Base-by-base conservation (phyloP, 2,888 invertebrate genomes). In the Lasius fuliginosus region DNA sequence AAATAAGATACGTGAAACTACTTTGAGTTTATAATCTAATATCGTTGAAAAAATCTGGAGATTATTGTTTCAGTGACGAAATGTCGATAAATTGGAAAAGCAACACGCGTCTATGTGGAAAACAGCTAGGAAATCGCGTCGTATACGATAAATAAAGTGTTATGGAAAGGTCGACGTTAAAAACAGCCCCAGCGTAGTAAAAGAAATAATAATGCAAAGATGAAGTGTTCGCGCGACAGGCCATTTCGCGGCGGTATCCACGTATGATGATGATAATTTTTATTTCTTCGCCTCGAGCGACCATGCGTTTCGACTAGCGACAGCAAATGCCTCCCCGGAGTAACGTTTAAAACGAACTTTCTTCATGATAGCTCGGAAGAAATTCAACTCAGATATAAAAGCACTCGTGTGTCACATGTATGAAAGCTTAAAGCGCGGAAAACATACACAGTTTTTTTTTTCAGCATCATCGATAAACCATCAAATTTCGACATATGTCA, bases 251-350 rank as follows among this genome's bases (percentile, higher is more conserved):
- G 23, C 71, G 58, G 60, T 81, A 81, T 73, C 46, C 74, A 73
- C 74, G 60, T 74, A 62, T 73, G 79, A 81, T 30, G 49, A 69
- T 74, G 79, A 81, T 81, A 81, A 81, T 81, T 81, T 74, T 81
- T 81, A 81, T 81, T 81, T 81, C 60, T 81, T 74, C 36, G 33
- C 46, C 73, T 79, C 42, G 5, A 60, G 33, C 58, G 5, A 33
- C 56, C 42, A 56, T 33, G 40, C 68, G 40, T 79, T 71, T 12
- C 73, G 23, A 36, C 23, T 23, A 46, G 33, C 46, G 46, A 36
- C 58, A 23, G 58, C 12, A 60, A 88, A 88, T 84, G 86, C 65
- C 76, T 88, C 88, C 86, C 88, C 30, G 40, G 86, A 82, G 88
- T 83, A 82, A 86, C 84, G 69, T 88, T 88, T 69, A 49, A 77